These are phyloP conservation scores for Neosalanx taihuensis DNA, from an alignment of 2,797 vertebrate genomes.

Conservation along the genomic window DNA sequence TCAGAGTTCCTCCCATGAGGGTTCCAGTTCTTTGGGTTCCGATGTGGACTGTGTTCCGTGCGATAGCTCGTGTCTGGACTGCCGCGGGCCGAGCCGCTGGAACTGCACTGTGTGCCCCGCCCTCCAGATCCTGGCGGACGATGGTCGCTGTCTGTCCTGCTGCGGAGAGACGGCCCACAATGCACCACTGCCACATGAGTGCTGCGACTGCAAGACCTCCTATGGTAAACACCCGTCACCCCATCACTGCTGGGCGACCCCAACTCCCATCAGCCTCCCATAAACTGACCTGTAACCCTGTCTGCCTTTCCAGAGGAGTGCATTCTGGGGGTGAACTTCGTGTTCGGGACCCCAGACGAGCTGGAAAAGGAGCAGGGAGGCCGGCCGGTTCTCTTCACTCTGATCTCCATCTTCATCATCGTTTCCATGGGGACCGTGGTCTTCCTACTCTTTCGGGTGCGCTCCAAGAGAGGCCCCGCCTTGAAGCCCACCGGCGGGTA, in stretches of 20 bases:
- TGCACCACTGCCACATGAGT: conserved; percentile 10
- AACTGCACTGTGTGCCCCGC: conserved; percentile 12
- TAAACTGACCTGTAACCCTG: not conserved
- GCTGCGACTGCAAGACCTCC: conserved; percentile 7
- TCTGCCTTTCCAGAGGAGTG: conserved; percentile 16
- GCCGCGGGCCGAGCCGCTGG: not conserved
- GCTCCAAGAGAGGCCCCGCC: conserved; percentile 38
- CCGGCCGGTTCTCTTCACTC: not conserved
- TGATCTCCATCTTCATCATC: not conserved
- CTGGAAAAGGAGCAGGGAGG: conserved; percentile 14
- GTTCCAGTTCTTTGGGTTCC: not conserved
- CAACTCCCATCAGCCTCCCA: not conserved
- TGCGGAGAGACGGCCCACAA: not conserved
- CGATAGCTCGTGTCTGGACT: conserved; percentile 4
- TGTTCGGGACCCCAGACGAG: not conserved
- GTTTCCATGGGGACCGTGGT: conserved; percentile 60
- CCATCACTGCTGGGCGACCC: not conserved
- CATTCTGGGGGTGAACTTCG: not conserved
- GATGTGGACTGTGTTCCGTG: not conserved
- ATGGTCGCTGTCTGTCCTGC: conserved; percentile 11
- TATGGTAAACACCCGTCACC: not conserved
- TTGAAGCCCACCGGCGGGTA: not conserved
- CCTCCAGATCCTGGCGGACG: not conserved
- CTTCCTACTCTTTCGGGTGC: conserved; percentile 72
- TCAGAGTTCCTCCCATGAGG: not conserved